A percentile compares a stretch with the other conserved stretches of the same genome.
Evolutionary conservation across 2,113 vertebrate species (phyloP).

Genomic region (Maccullochella peelii): DNA sequence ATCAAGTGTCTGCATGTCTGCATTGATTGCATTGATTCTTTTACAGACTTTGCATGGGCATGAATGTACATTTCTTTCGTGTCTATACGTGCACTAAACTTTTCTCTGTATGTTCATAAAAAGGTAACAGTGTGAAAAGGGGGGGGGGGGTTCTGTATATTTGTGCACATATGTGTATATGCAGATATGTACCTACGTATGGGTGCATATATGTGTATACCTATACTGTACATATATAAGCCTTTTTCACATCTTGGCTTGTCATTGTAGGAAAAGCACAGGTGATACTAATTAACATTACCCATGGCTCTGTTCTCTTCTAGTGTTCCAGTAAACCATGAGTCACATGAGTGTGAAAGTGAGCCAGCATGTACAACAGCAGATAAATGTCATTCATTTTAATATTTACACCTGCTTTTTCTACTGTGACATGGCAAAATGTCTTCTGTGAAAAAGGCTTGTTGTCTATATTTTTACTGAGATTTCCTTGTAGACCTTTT

Average conservation of each 20-base stretch:
- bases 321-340: background rate
- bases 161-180: background rate
- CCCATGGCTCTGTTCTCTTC: background rate
- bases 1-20: background rate
- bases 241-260: background rate
- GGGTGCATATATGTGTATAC: background rate
- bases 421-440: background rate
- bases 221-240: no score
- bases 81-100: no score
- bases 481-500: background rate
- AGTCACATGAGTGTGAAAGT: background rate
- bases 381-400: background rate
- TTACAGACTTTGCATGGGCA: background rate
- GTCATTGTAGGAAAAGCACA: background rate
- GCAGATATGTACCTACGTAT: background rate
- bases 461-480: background rate
- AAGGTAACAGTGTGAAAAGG: no score
- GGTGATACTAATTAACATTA: background rate
- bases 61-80: background rate
- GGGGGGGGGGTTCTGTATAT: no score
- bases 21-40: no score
- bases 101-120: no score
- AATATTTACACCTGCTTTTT: background rate
- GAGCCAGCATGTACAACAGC: background rate
- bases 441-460: background rate